phyloP scores from a whole-genome alignment of 2,797 vertebrate species.

The Leontocebus nigricollis region DNA sequence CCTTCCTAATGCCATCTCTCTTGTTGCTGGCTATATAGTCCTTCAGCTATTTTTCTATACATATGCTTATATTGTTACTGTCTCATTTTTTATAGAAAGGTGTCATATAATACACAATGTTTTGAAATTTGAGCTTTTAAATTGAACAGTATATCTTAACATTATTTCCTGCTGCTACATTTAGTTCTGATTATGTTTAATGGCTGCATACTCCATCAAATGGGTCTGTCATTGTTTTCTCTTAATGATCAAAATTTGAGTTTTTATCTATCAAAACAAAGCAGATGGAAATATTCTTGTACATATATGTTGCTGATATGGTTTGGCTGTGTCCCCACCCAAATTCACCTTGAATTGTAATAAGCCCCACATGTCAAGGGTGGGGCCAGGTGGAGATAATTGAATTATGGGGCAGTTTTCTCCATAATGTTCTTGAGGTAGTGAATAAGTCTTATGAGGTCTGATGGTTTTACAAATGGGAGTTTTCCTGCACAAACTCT shows the following conservation, averaged over 20 bases:
- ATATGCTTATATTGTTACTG: neutral
- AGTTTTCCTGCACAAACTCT: neutral
- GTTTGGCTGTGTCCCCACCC: neutral
- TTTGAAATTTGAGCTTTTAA: neutral
- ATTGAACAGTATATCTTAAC: neutral
- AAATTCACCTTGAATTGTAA: neutral
- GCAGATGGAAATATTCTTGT: neutral
- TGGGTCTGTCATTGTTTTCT: neutral
- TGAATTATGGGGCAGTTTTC: neutral
- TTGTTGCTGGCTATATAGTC: neutral
- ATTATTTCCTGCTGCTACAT: neutral
- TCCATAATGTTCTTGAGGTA: neutral
- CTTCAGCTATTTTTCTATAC: neutral
- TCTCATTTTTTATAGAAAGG: neutral
- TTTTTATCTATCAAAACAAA: slow-evolving; percentile 17
- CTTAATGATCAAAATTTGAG: neutral
- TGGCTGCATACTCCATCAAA: neutral
- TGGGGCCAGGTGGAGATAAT: neutral
- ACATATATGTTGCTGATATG: neutral
- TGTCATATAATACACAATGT: neutral
- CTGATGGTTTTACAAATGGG: neutral
- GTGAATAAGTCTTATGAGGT: neutral
- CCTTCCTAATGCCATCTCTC: neutral
- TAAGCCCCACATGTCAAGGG: neutral
- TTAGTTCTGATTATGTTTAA: neutral